Conservation (phyloP, 1,140 invertebrate genomes). For the Aphaenogaster ashmeadi region DNA sequence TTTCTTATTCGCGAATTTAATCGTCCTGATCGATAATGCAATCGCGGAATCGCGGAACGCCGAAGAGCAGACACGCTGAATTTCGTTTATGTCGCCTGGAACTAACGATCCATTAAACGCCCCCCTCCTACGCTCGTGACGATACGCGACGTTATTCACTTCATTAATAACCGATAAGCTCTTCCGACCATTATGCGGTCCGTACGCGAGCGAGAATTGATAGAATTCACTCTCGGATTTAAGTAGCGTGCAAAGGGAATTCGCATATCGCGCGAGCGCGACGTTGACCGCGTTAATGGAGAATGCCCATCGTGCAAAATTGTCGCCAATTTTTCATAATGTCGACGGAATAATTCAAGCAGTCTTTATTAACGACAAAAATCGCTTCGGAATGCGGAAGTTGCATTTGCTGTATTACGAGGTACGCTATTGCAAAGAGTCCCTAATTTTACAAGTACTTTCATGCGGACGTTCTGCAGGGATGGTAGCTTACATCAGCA, state of each 20-base stretch:
- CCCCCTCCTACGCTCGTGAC: slow-evolving; percentile 4
- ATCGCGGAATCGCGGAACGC: slow-evolving; percentile 47
- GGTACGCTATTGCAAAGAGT: not conserved
- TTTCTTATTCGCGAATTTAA: not conserved
- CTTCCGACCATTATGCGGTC: slow-evolving; percentile 71
- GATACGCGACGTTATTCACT: slow-evolving; percentile 72
- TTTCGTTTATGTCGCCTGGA: slow-evolving; percentile 64
- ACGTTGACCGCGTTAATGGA: slow-evolving; percentile 49
- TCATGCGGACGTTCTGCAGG: not conserved
- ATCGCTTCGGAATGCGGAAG: not conserved
- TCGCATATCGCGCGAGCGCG: slow-evolving; percentile 33
- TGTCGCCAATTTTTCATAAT: slow-evolving; percentile 37
- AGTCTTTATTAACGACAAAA: slow-evolving; percentile 37
- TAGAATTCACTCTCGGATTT: slow-evolving; percentile 70
- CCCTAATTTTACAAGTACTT: slow-evolving; percentile 32
- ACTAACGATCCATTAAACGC: slow-evolving; percentile 76
- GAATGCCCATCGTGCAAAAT: slow-evolving; percentile 28
- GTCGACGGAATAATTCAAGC: slow-evolving; percentile 43
- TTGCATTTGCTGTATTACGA: not conserved
- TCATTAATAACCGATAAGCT: slow-evolving; percentile 77
- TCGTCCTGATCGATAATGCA: slow-evolving; percentile 57
- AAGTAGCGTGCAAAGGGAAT: slow-evolving; percentile 67
- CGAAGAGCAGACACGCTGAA: slow-evolving; percentile 23
- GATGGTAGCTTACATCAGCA: slow-evolving; percentile 74
- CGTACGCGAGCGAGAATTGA: slow-evolving; percentile 70